Conservation (phyloP, 2,888 invertebrate genomes). For the Diaperis boleti region DNA sequence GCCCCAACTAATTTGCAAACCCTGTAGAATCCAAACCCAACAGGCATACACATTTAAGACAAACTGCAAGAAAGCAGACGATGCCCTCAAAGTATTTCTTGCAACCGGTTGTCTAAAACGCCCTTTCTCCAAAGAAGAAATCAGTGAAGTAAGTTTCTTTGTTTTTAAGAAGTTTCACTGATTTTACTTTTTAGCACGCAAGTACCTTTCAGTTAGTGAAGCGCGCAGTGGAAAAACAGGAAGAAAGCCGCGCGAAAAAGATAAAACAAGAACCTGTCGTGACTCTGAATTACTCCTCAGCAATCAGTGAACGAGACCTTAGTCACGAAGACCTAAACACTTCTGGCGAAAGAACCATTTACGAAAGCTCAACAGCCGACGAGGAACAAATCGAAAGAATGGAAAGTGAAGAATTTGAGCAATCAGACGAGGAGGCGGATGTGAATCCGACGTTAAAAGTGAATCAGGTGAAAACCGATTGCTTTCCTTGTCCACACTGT, state of each 20-base stretch:
- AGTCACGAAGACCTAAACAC: conserved; percentile 4
- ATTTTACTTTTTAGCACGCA: conserved; percentile 28
- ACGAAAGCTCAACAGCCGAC: conserved; percentile 59
- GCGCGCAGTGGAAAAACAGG: conserved; percentile 13
- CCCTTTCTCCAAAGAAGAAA: conserved; percentile 46
- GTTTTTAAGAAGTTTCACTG: no score
- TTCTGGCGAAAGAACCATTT: conserved; percentile 9
- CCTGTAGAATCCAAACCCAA: conserved; percentile 77
- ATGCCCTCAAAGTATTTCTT: conserved; percentile 76
- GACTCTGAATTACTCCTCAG: conserved; percentile 52
- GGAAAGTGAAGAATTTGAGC: conserved; percentile 34
- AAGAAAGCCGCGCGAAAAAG: conserved; percentile 9
- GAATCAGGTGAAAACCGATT: conserved; percentile 69
- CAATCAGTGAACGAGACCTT: neutral
- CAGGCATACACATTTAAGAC: conserved; percentile 81
- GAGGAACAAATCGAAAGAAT: conserved; percentile 42
- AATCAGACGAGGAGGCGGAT: conserved; percentile 54
- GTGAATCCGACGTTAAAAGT: conserved; percentile 56
- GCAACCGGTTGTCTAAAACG: conserved; percentile 71
- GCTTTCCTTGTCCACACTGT: conserved; percentile 77
- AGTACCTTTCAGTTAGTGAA: conserved; percentile 30
- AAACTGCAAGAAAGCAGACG: conserved; percentile 81
- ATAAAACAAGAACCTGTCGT: conserved; percentile 46
- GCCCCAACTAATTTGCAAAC: conserved; percentile 79
- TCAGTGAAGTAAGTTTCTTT: conserved; percentile 64